Evolutionary conservation across 1,140 invertebrate species (phyloP).

Genomic region (Drosophila funebris): DNA sequence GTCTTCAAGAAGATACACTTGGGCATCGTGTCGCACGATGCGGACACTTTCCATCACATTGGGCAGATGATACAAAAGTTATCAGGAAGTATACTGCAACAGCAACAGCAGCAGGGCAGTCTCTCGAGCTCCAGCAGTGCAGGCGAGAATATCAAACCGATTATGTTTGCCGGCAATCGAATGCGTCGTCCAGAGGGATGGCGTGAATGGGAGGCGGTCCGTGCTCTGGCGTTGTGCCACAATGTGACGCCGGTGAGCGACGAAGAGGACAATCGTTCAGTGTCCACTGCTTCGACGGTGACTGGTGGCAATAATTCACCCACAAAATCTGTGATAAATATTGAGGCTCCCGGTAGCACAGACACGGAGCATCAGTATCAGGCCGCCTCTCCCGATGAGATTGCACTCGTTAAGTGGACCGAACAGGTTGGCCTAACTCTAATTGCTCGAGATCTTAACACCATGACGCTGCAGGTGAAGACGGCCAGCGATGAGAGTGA

Average conservation of each 20-base stretch:
- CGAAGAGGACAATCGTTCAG: conserved; percentile 85
- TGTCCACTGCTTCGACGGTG: conserved; percentile 86
- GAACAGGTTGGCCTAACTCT: conserved; percentile 92
- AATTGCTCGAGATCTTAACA: conserved; percentile 90
- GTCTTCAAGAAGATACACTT: conserved; percentile 97
- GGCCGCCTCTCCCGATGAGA: conserved; percentile 99
- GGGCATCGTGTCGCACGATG: conserved; percentile 93
- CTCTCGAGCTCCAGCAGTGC: conserved; percentile 57
- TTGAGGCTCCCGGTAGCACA: conserved; percentile 67
- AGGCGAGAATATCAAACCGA: conserved; percentile 80
- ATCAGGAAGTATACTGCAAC: conserved; percentile 68
- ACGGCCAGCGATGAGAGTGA: conserved; percentile 69
- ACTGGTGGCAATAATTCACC: conserved; percentile 79
- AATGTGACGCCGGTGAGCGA: conserved; percentile 99
- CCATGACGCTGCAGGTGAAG: conserved; percentile 85
- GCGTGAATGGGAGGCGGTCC: conserved; percentile 94
- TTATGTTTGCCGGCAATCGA: conserved; percentile 83
- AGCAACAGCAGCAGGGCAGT: conserved; percentile 62
- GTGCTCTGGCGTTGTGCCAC: conserved; percentile 98
- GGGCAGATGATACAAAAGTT: conserved; percentile 82
- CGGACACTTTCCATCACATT: conserved; percentile 90
- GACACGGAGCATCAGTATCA: conserved; percentile 85
- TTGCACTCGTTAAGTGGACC: conserved; percentile 91
- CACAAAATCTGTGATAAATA: conserved; percentile 84
- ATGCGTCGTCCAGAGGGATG: conserved; percentile 89